Base-by-base conservation (phyloP, 2,113 vertebrate species). In the Raja brachyura region DNA sequence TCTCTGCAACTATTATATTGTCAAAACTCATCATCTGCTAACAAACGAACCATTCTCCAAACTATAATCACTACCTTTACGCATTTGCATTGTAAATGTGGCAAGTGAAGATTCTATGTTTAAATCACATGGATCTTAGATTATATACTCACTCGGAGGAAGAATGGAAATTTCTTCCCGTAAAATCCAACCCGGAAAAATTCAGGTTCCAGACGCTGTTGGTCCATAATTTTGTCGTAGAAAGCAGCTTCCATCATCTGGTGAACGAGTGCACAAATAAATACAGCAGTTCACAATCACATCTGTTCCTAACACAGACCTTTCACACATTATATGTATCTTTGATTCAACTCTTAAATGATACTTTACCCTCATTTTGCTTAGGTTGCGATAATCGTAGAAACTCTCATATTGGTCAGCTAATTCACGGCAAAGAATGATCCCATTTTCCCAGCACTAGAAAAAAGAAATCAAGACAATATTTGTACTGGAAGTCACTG, bases 171-270 rank as follows among this genome's bases (percentile, higher is more conserved):
- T 94, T 99, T 99, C 94, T 99, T 99, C 11, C 99, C 99, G 73
- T 99, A 99, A 96, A 99, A 99, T 75, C 99, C 99, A 93, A 99
- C 98, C 95, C 99, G 95, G 95, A 99, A 99, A 96, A 99, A 99
- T 94, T 99, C 99, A 0, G 99, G 99, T 93, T 99, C 98, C 94
- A 99, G 95, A 78, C 98, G 96, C 93, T 99, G 99, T 94, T 99
- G 98, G 96, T 99, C 99, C 98, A 99, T 99, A 93, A 99, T 99
- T 96, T 99, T 99, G 96, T 99, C 99, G 90, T 99, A 99, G 33
- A 99, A 95, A 77, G 98, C 98, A 0, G 99, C 99, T 94, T 99
- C 99, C 98, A 98, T 99, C 98, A 99, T 98, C 97, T 97, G 83
- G 54, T 28, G 93, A 94, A 94, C 92, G 70, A 94, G 1, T 86